Conservation (phyloP, 2,888 invertebrate genomes). For the Acholoe squamosa region DNA sequence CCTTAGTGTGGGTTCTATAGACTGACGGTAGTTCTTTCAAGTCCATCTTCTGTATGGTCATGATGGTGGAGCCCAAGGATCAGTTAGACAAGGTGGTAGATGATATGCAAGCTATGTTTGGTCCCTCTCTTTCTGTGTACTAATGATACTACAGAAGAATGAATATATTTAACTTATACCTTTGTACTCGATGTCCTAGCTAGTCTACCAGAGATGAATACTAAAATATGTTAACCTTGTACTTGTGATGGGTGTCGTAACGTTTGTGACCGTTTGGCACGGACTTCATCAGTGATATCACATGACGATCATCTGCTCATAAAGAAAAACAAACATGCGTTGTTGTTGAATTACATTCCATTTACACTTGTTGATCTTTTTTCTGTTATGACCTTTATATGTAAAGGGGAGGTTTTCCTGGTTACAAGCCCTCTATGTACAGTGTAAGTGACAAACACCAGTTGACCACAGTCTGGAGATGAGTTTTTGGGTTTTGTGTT, state of each 20-base stretch:
- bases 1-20: neutral
- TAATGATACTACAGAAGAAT: neutral
- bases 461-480: constrained; percentile 49
- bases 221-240: constrained; percentile 36
- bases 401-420: constrained; percentile 48
- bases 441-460: constrained; percentile 41
- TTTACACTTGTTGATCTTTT: constrained; percentile 61
- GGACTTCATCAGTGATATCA: constrained; percentile 51
- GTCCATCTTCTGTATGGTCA: constrained; percentile 20
- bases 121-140: neutral
- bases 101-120: constrained; percentile 48
- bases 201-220: constrained; percentile 44
- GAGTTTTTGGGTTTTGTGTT: neutral
- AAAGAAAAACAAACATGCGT: constrained; percentile 42
- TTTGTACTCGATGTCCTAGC: constrained; percentile 50
- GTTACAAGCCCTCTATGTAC: constrained; percentile 35
- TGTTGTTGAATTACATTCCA: constrained; percentile 62
- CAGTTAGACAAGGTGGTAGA: constrained; percentile 20
- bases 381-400: constrained; percentile 28
- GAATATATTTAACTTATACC: constrained; percentile 53
- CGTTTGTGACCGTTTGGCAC: constrained; percentile 29
- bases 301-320: constrained; percentile 53
- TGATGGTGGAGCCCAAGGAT: neutral
- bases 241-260: constrained; percentile 28
- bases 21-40: constrained; percentile 4